These are phyloP conservation scores for Pocota personata DNA, from an alignment of 2,888 invertebrate species.

Conservation along the genomic window DNA sequence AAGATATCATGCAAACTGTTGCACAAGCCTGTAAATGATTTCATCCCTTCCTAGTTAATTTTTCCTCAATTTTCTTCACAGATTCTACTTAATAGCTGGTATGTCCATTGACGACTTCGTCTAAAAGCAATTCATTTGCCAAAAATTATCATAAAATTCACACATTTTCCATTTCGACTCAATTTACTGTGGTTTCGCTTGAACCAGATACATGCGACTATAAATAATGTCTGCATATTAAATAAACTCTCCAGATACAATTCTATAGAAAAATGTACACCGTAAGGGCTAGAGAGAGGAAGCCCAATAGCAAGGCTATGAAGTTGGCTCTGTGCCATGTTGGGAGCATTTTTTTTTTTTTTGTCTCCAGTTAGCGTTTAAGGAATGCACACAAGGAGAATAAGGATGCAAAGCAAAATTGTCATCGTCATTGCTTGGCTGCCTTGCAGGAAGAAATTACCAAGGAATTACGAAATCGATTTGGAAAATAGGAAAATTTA, in stretches of 20 bases:
- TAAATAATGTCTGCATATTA: constrained; percentile 68
- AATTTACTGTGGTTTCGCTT: constrained; percentile 45
- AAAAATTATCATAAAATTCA: constrained; percentile 68
- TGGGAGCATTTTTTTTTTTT: constrained; percentile 12
- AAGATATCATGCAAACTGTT: not conserved
- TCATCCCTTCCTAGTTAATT: not conserved
- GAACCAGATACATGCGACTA: constrained; percentile 62
- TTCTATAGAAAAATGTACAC: constrained; percentile 49
- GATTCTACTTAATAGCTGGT: not conserved
- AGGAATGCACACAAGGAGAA: constrained; percentile 46
- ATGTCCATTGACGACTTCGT: constrained; percentile 8
- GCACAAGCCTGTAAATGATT: not conserved
- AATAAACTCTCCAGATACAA: constrained; percentile 38
- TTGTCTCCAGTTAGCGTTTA: constrained; percentile 26
- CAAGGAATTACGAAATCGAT: constrained; percentile 71
- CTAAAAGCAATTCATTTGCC: constrained; percentile 49
- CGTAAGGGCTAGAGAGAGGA: not conserved
- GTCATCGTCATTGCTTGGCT: constrained; percentile 43
- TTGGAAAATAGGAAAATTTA: constrained; percentile 42
- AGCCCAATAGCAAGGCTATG: constrained; percentile 57
- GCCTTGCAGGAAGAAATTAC: constrained; percentile 70
- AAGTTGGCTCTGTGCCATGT: constrained; percentile 61
- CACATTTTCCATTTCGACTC: constrained; percentile 56
- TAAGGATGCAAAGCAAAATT: constrained; percentile 60
- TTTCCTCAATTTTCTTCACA: not conserved